Conservation (phyloP, 2,113 vertebrate species). For the Scytalopus superciliaris region DNA sequence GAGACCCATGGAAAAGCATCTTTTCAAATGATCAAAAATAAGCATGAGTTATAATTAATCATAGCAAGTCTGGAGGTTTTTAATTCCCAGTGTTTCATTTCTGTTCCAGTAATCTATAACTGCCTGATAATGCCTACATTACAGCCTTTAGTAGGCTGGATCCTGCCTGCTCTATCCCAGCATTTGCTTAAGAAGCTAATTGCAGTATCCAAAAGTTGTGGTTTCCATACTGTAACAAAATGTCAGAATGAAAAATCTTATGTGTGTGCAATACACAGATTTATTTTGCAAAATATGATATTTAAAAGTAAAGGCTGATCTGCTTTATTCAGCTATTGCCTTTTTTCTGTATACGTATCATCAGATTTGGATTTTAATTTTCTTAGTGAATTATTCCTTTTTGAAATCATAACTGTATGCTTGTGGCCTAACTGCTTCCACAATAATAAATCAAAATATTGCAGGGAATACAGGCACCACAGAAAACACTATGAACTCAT, state of each 20-base stretch:
- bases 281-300: neutral
- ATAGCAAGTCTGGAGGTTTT: neutral
- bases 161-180: neutral
- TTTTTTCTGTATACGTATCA: neutral
- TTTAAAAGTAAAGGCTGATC: neutral
- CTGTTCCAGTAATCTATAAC: neutral
- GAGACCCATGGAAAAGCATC: neutral
- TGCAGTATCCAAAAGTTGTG: neutral
- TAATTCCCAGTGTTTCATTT: neutral
- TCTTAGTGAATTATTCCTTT: neutral
- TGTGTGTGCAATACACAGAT: neutral
- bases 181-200: neutral
- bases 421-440: neutral
- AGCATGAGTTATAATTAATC: neutral
- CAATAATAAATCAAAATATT: neutral
- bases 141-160: neutral
- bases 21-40: neutral
- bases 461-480: neutral
- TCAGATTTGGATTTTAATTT: neutral
- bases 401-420: neutral
- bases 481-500: neutral
- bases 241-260: fast-evolving
- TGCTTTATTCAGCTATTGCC: neutral
- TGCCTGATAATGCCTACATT: neutral
- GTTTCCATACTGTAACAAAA: neutral